Evolutionary conservation across 2,113 vertebrate species (phyloP), one percentile per base, ranked within the genome.

Genomic region (Cricetomys ansorgei): DNA sequence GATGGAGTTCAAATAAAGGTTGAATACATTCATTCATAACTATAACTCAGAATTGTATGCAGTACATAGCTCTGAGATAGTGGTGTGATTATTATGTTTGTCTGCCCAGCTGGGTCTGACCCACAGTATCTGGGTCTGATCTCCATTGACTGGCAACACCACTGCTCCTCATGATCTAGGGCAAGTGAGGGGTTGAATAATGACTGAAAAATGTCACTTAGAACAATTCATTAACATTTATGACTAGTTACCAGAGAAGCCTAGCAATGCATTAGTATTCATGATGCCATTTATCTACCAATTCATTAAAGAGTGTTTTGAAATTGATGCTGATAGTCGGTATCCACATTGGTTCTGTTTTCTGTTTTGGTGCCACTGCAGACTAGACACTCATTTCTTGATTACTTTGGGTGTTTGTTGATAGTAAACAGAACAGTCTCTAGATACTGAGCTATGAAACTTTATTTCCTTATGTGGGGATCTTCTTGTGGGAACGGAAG

Each of bases 231-330:
- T 55, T 79, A 92, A 94, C 75, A 84, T 40, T 88, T 96, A 93
- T 93, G 64, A 21, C 50, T 95, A 79, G 43, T 50, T 91, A 94
- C 50, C 40, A 94, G 93, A 96, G 96, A 70, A 37, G 89, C 3
- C 67, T 96, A 91, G 88, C 88, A 96, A 72, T 80, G n/a, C 73
- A 91, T 97, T 96, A 96, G 13, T 67, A 59, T 95, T 70, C 31
- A 48, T 96, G 65, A 86, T 92, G 77, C 0, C 92, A 67, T 95
- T 98, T 97, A 92, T 93, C 84, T 97, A 92, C 53, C 59, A 95
- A 50, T 43, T 23, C 59, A 96, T 70, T 86, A 92, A 62, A 90
- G 88, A 7, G 29, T 95, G 1, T 23, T 96, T 97, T 96, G 76
- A 97, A 93, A 73, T n/a, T 5, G 37, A 77, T 45, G 91, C 75